These are phyloP conservation scores for Chaetorhynchus papuensis DNA, from an alignment of 2,113 vertebrate genomes.

Conservation along the genomic window DNA sequence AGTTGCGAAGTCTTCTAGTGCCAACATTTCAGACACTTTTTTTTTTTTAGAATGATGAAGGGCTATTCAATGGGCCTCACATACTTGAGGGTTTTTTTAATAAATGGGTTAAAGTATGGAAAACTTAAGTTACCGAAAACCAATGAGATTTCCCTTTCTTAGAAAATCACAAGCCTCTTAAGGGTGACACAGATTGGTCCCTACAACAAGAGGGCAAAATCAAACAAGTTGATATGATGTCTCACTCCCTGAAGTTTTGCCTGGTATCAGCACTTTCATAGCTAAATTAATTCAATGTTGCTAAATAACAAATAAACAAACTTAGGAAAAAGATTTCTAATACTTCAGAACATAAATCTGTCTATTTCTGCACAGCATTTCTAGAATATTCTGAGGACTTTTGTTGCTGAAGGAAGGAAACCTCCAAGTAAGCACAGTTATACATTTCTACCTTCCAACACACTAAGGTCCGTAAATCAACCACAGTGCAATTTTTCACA, in stretches of 20 bases:
- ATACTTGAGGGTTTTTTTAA: neutral
- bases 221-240: neutral
- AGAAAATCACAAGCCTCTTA: neutral
- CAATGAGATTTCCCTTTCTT: neutral
- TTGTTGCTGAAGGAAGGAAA: neutral
- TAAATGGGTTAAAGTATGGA: neutral
- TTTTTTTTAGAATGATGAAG: no score
- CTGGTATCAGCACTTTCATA: neutral
- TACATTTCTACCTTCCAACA: neutral
- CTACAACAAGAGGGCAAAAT: neutral
- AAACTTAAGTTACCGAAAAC: neutral
- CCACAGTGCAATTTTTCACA: neutral
- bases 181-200: neutral
- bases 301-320: neutral
- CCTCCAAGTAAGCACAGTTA: neutral
- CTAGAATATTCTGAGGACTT: neutral
- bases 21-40: neutral
- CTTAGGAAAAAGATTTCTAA: neutral
- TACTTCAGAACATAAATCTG: neutral
- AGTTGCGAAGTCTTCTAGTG: neutral
- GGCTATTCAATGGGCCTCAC: neutral
- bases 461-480: neutral
- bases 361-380: neutral
- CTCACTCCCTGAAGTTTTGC: neutral
- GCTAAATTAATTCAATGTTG: neutral